These are phyloP conservation scores for Toxotes jaculatrix DNA, from an alignment of 2,113 vertebrate genomes.

Conservation along the genomic window DNA sequence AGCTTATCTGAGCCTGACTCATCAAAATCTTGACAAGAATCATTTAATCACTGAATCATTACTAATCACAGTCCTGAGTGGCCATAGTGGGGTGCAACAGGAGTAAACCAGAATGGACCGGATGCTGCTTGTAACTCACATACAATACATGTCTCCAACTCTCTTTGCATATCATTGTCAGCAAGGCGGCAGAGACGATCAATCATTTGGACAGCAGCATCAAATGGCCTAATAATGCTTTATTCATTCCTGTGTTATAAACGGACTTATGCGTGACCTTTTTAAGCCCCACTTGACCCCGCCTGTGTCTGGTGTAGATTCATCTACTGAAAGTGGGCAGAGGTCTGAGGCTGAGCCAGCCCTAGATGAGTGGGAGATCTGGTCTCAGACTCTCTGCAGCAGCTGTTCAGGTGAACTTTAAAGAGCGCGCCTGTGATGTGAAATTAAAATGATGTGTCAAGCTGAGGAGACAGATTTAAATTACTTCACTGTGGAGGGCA, in stretches of 20 bases:
- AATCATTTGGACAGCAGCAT: constrained; percentile 19
- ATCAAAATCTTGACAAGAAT: not conserved
- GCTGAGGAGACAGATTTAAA: constrained; percentile 13
- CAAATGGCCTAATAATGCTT: constrained; percentile 45
- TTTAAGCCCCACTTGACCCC: constrained; percentile 28
- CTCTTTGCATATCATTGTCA: constrained; percentile 8
- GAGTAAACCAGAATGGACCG: constrained; percentile 3
- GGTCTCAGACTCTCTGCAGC: constrained; percentile 28
- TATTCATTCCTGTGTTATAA: constrained; percentile 41
- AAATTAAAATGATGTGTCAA: constrained; percentile 28
- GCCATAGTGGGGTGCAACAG: not conserved
- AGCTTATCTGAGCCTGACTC: not conserved
- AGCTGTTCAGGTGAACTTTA: constrained; percentile 74
- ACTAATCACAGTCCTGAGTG: not conserved
- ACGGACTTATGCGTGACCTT: constrained; percentile 4
- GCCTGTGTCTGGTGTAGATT: constrained; percentile 25
- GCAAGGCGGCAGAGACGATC: constrained; percentile 3
- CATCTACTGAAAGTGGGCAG: constrained; percentile 3
- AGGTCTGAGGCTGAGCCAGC: constrained; percentile 3
- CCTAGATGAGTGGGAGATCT: constrained; percentile 17
- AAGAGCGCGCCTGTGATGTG: constrained; percentile 12
- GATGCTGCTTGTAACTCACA: constrained; percentile 8
- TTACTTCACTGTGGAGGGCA: constrained; percentile 21
- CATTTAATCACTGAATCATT: not conserved
- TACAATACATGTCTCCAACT: not conserved